Evolutionary conservation across 2,797 vertebrate species (phyloP).

Genomic region (Trachurus trachurus): DNA sequence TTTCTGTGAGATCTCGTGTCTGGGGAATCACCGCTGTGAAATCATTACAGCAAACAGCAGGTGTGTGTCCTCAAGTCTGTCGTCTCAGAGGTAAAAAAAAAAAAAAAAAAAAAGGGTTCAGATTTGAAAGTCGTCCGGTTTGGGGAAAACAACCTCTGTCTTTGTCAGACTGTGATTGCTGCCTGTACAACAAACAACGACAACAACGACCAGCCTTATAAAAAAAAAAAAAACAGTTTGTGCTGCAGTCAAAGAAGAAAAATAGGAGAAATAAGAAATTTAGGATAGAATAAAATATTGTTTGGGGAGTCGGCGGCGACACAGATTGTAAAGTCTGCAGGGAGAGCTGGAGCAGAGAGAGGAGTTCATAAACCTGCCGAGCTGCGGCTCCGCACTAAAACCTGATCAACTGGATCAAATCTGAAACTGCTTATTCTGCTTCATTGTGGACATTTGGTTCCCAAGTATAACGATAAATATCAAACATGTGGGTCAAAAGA

Average conservation of each 20-base stretch:
- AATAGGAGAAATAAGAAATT: not conserved
- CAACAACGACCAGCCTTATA: too few relatives aligned
- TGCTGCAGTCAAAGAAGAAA: not conserved
- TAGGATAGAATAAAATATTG: constrained; percentile 4
- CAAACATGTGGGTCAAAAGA: not conserved
- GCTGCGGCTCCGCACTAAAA: constrained; percentile 15
- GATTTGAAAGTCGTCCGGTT: too few relatives aligned
- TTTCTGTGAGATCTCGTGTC: too few relatives aligned
- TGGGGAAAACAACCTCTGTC: not conserved
- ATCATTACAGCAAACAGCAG: too few relatives aligned
- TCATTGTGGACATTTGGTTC: not conserved
- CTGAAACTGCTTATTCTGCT: not conserved
- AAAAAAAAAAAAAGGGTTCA: too few relatives aligned
- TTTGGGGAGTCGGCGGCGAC: not conserved
- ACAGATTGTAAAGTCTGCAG: constrained; percentile 5
- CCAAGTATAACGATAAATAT: not conserved
- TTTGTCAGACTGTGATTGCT: not conserved
- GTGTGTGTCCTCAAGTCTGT: too few relatives aligned
- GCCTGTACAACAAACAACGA: not conserved
- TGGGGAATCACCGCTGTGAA: too few relatives aligned
- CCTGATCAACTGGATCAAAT: constrained; percentile 19
- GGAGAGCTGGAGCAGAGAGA: not conserved
- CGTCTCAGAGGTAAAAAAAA: too few relatives aligned
- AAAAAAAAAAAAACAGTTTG: not conserved
- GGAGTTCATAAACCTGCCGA: constrained; percentile 13